Base-by-base conservation (phyloP, 2,888 invertebrate genomes). In the Orchesella flavescens region DNA sequence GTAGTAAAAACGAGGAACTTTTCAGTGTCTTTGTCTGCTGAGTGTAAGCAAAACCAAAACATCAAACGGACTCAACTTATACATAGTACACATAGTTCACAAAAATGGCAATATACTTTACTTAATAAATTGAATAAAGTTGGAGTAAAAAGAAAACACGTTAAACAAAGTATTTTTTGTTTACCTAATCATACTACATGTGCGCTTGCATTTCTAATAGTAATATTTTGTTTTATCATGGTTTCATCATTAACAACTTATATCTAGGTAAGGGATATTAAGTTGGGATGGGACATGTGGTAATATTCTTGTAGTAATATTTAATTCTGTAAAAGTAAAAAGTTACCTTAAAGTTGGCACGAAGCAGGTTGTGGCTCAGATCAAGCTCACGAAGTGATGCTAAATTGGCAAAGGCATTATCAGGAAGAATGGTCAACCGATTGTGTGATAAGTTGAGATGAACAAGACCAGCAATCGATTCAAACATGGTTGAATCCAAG, bases 381-480 rank as follows among this genome's bases (percentile, higher is more conserved):
- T 96, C 95, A 89, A 97, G 91, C 74, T 88, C 89, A 88, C 93
- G 93, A 88, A 96, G 93, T 87, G 94, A 94, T 63, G 94, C 94
- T 76, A 96, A 92, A 89, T 95, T 94, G 24, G 94, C 94, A 90
- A 97, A 96, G 21, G 96, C 95, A 90, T 96, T 96, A 91, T 96
- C 96, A 1, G 96, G 96, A 86, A 97, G 91, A 86, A 96, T 95
- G 19, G 95, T 95, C 84, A 96, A 92, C 89, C 94, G 94, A 91
- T 97, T 97, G 89, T 93, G 92, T 65, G 94, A 94, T 89, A 97
- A 91, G 91, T 95, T 94, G 80, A 97, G 91, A 88, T 93, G 93
- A 80, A 94, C 93, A 63, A 97, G 91, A 89, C 94, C 94, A 74
- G 95, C 94, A 44, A 94, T 95, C 89, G 94, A 94, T 59, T 95